Base-by-base conservation (phyloP, 1,140 invertebrate species). In the Drosophila bipectinata region DNA sequence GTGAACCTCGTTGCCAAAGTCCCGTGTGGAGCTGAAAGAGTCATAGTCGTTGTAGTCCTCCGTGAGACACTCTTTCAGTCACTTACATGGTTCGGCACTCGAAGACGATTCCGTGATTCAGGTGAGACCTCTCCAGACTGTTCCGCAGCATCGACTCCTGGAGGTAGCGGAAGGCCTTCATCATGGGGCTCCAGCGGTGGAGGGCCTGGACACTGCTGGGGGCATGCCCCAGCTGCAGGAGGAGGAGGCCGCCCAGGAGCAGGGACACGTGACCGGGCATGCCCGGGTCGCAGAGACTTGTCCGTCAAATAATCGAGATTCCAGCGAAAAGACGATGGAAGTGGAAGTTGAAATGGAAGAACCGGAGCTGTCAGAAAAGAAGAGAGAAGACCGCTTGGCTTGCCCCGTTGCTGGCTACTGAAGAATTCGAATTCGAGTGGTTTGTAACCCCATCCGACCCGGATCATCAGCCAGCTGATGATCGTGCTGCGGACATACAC, bases 341-440 rank as follows among this genome's bases (percentile, higher is more conserved):
- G 32, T 9, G 3, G 34, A 37, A 12, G 34, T 9, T 9, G 34
- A 2, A 37, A 21, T 63, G 79, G 62, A 80, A 44, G 41, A 44
- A 37, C 10, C 12, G 2, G 34, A 37, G 34, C 34, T 37, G 34
- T n/a, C 34, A n/a, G 34, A 37, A 37, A 4, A 44, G 41, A 44
- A 44, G 41, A 44, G 15, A 44, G 41, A 44, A 44, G n/a, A 44
- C 82, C 75, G 89, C 69, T 85, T 73, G 44, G 72, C 51, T 85
- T 84, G 84, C 80, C 81, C 78, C 72, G 61, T 82, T 80, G 85
- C 81, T 85, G 90, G 77, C 71, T 91, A 91, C 89, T 91, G 83
- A 90, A 66, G 64, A 56, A 41, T 15, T 39, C 51, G 64, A 66
- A 56, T 15, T 26, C 48, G 67, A 77, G 63, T 52, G 55, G 72